Evolutionary conservation across 2,888 invertebrate genomes (phyloP), one percentile per base, ranked within the genome.

Genomic region (Andricus curvator): DNA sequence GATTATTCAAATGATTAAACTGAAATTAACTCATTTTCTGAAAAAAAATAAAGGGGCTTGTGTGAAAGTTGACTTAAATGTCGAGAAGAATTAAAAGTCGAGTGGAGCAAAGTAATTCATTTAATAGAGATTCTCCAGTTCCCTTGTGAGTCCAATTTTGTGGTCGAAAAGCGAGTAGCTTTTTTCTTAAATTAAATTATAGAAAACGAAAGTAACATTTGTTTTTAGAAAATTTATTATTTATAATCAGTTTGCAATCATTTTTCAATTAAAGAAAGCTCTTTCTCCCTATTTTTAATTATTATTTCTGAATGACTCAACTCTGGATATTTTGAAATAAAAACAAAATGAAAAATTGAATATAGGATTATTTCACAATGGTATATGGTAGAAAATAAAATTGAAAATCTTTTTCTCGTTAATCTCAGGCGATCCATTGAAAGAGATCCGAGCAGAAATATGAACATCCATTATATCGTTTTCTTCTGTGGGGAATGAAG

Each of bases 1-100:
- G 56, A 62, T 70, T 74, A 62, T 44, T 29, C 41, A 64, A 74
- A 79, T 62, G 6, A 15, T 74, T 41, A 64, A 15, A 70, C 25
- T 64, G 6, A 41, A 13, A 17, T 29, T 4, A 44, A 44, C 44
- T 44, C 15, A 15, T 44, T 44, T 4, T 15, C 44, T 44, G 4
- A 44, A 15, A 15, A 37, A 1, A 37, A 1, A 37, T 4, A 64
- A 29, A 25, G 13, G 13, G 11, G 41, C 9, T 41, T 41, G 2
- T 13, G 1, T 41, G 3, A 13, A 13, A 65, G 33, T 65, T 65
- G 6, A 66, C 20, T 66, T n/a, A 4, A 66, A n/a, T 66, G 13
- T n/a, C 29, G 17, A 33, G 37, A 33, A n/a, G 20, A 66, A 29
- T 64, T 5, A 25, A 33, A 64, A 13, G 51, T 64, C 29, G 1